A percentile compares a stretch with the other conserved stretches of the same genome.
Evolutionary conservation across 2,113 vertebrate genomes (phyloP).

Genomic region (Albula goreensis): DNA sequence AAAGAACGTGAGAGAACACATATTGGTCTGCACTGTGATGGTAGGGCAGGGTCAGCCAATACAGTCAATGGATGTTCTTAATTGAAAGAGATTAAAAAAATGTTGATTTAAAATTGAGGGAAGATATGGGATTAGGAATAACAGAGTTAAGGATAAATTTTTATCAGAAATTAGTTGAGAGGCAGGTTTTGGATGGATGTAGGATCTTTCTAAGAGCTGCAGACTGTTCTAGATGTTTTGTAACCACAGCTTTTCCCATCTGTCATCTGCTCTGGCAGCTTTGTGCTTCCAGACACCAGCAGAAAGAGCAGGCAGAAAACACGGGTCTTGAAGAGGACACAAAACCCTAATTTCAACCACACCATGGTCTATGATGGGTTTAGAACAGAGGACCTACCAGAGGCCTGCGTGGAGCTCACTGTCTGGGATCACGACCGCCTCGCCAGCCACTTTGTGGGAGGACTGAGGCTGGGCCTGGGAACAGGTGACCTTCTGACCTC

Average conservation of each 20-base stretch:
- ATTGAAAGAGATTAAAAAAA: not conserved
- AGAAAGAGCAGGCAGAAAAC: slow-evolving; percentile 95
- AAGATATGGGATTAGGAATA: no score
- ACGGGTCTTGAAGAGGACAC: slow-evolving; percentile 80
- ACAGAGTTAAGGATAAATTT: no score
- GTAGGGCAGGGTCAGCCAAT: not conserved
- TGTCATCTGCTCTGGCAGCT: slow-evolving; percentile 64
- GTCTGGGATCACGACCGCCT: slow-evolving; percentile 92
- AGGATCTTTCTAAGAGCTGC: no score
- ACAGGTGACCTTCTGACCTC: slow-evolving; percentile 73
- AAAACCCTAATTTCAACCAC: slow-evolving; percentile 87
- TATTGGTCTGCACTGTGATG: no score
- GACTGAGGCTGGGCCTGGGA: slow-evolving; percentile 86
- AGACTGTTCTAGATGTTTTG: not conserved
- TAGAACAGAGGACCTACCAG: slow-evolving; percentile 78
- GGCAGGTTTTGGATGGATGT: no score
- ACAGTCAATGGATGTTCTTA: not conserved
- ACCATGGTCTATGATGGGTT: slow-evolving; percentile 98
- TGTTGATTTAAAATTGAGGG: no score
- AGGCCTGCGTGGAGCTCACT: slow-evolving; percentile 91
- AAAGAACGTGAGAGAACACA: no score
- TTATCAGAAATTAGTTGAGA: no score
- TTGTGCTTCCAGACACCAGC: slow-evolving; percentile 90
- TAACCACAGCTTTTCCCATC: not conserved
- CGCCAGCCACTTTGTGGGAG: slow-evolving; percentile 85